Conservation (phyloP, 2,113 vertebrate genomes). For the Uria aalge region DNA sequence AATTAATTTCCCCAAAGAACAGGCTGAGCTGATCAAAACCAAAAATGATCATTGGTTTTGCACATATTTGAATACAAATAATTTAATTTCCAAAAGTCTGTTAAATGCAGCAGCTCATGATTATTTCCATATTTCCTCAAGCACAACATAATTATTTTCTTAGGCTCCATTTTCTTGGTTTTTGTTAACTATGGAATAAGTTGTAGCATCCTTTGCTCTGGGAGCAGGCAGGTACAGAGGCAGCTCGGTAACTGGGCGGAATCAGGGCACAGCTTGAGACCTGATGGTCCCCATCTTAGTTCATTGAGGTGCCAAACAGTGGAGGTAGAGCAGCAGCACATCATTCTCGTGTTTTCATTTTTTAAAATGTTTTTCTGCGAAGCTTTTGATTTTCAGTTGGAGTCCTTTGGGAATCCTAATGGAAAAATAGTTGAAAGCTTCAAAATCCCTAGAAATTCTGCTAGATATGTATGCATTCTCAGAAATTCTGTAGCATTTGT, state of each 20-base stretch:
- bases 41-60: slow-evolving; percentile 34
- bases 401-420: neutral
- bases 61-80: slow-evolving; percentile 45
- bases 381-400: neutral
- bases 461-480: neutral
- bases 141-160: neutral
- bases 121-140: slow-evolving; percentile 36
- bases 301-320: neutral
- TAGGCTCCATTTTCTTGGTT: neutral
- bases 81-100: slow-evolving; percentile 23
- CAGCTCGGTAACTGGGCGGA: neutral
- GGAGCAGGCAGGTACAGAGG: neutral
- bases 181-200: neutral
- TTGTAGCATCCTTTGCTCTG: neutral
- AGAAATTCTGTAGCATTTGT: neutral
- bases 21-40: slow-evolving; percentile 39
- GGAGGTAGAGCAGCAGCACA: neutral
- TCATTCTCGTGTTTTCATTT: neutral
- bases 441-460: neutral
- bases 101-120: neutral
- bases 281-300: neutral
- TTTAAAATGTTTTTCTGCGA: neutral
- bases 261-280: neutral
- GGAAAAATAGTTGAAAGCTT: neutral
- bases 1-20: slow-evolving; percentile 58